These are phyloP conservation scores for Leptopilina boulardi DNA, from an alignment of 1,140 invertebrate species.

Conservation along the genomic window DNA sequence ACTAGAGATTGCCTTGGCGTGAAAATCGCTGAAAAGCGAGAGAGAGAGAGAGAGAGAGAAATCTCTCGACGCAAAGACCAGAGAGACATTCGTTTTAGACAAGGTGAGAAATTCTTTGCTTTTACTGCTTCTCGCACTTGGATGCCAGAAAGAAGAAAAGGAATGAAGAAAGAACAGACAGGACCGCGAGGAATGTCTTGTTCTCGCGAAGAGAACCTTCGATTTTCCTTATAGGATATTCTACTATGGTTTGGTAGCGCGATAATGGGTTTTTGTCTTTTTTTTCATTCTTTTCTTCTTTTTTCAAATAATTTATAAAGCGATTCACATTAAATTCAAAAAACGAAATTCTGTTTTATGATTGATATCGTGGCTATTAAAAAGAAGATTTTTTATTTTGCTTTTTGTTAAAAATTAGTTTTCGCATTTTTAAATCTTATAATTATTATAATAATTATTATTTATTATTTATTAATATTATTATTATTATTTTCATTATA, in stretches of 20 bases:
- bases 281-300: background rate
- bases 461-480: too few relatives aligned
- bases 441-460: too few relatives aligned
- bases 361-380: too few relatives aligned
- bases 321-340: background rate
- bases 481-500: too few relatives aligned
- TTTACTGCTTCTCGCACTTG: constrained; percentile 43
- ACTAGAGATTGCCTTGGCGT: constrained; percentile 44
- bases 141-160: constrained; percentile 35
- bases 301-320: background rate
- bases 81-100: constrained; percentile 63
- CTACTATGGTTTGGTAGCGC: constrained; percentile 17
- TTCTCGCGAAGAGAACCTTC: constrained; percentile 60
- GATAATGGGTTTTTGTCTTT: constrained; percentile 43
- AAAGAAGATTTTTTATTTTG: too few relatives aligned
- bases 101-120: constrained; percentile 63
- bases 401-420: too few relatives aligned
- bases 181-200: constrained; percentile 67
- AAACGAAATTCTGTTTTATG: background rate
- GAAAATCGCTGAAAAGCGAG: constrained; percentile 44
- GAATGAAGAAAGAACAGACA: constrained; percentile 31
- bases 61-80: constrained; percentile 56
- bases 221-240: constrained; percentile 59
- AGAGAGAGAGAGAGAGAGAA: too few relatives aligned
- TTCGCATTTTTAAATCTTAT: too few relatives aligned